Evolutionary conservation across 2,888 invertebrate genomes (phyloP), one percentile per base, ranked within the genome.

Genomic region (Erannis defoliaria): DNA sequence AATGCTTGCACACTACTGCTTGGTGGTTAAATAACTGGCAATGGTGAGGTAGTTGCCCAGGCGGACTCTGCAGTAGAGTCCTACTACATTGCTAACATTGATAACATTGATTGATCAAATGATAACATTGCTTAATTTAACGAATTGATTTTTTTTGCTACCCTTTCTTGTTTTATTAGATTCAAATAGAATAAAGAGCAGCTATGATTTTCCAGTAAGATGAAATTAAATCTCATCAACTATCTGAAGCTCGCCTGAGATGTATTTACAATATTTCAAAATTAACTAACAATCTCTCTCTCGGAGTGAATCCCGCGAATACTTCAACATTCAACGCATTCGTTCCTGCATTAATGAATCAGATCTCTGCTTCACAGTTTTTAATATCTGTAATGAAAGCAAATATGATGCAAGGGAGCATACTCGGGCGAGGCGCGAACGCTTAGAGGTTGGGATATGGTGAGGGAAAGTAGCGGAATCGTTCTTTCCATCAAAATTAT

Each of bases 331-430:
- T 53, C 18, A 49, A 45, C 31, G 55, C 54, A 29, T 55, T 51
- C 54, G 46, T 53, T 62, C 58, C 62, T n/a, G 54, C 74, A 78
- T 78, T 79, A 84, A 84, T 81, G 80, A 82, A 84, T 80, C 80
- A 70, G 74, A 84, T 81, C 77, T 72, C 72, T 63, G 75, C 73
- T 77, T 75, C 77, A 77, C 80, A 78, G 84, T 82, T 92, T 90
- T 90, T 92, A 90, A 90, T 91, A 89, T 84, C 87, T 84, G 87
- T 90, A 90, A 91, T 92, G 91, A 89, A 88, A 85, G 84, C 86
- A 88, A 90, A 89, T 86, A 89, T 87, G 88, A 86, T 84, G 85
- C 77, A 75, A 72, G 81, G 78, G 78, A 71, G 75, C 80, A 77
- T 72, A 67, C 64, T 38, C 12, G 50, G 68, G 75, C 62, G 71